Conservation (phyloP, 1,140 invertebrate species). For the Panagrolaimus sp. region DNA sequence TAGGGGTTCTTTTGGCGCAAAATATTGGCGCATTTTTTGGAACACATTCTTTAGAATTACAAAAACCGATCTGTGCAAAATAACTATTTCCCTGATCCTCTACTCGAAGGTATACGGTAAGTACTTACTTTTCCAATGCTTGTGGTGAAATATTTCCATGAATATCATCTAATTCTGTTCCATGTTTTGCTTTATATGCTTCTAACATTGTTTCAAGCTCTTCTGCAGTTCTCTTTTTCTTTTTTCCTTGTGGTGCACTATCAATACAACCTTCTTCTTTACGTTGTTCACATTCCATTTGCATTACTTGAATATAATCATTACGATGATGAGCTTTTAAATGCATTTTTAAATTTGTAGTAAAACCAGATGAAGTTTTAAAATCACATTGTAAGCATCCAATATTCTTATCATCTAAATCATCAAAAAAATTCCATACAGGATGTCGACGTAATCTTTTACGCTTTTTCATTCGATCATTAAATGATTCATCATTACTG, state of each 20-base stretch:
- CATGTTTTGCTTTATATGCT: background rate
- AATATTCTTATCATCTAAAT: background rate
- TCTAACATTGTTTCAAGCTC: constrained; percentile 1
- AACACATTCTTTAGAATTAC: too few species aligned
- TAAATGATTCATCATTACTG: too few species aligned
- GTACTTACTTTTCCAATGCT: too few species aligned
- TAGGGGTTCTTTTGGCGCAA: too few species aligned
- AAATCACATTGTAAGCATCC: background rate
- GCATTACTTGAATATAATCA: background rate
- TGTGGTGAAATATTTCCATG: background rate
- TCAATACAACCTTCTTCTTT: background rate
- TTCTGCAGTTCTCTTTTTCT: background rate
- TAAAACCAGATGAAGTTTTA: background rate
- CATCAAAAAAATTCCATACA: background rate
- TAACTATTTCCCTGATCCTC: too few species aligned
- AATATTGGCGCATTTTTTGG: too few species aligned
- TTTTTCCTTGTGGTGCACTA: background rate
- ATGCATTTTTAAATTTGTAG: background rate
- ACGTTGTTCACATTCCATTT: background rate
- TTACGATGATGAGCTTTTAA: background rate
- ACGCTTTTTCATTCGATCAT: background rate
- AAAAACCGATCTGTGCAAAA: too few species aligned
- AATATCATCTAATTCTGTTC: background rate
- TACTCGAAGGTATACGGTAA: too few species aligned
- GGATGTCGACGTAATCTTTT: background rate